phyloP scores from a whole-genome alignment of 1,140 invertebrate genomes.

The Cydia pomonella region DNA sequence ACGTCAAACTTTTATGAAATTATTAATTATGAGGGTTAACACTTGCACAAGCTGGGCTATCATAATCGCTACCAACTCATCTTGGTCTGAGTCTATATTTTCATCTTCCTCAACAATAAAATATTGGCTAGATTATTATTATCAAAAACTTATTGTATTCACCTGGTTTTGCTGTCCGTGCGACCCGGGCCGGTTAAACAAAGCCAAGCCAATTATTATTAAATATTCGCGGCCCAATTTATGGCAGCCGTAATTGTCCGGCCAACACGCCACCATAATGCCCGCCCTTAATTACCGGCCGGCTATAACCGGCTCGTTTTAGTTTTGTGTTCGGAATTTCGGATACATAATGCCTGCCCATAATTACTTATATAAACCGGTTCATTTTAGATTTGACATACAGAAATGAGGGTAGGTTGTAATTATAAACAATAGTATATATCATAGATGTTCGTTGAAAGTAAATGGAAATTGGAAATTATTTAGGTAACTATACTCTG shows the following conservation, averaged over 20 bases:
- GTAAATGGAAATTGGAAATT: too few relatives aligned
- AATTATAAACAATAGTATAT: not conserved
- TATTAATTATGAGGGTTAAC: too few relatives aligned
- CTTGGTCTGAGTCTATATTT: too few relatives aligned
- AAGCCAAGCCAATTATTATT: constrained; percentile 76
- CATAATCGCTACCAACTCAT: too few relatives aligned
- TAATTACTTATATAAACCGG: constrained; percentile 55
- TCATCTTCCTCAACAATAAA: too few relatives aligned
- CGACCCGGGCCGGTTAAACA: constrained; percentile 61
- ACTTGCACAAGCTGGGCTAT: too few relatives aligned
- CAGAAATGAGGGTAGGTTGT: not conserved
- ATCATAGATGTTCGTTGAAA: not conserved
- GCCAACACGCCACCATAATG: constrained; percentile 43
- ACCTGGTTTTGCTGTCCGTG: constrained; percentile 45
- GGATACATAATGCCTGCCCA: constrained; percentile 49
- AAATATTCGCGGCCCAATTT: constrained; percentile 72
- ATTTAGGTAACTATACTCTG: too few relatives aligned
- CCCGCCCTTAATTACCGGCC: constrained; percentile 54
- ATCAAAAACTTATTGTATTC: too few relatives aligned
- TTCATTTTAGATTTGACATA: not conserved
- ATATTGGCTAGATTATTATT: too few relatives aligned
- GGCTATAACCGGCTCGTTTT: constrained; percentile 49
- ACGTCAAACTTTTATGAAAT: too few relatives aligned
- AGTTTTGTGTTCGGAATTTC: not conserved
- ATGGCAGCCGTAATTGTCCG: constrained; percentile 43